Percentiles rank a stretch among this genome's conserved stretches.
Evolutionary conservation across 1,140 invertebrate species (phyloP).

Genomic region (Popillia japonica): DNA sequence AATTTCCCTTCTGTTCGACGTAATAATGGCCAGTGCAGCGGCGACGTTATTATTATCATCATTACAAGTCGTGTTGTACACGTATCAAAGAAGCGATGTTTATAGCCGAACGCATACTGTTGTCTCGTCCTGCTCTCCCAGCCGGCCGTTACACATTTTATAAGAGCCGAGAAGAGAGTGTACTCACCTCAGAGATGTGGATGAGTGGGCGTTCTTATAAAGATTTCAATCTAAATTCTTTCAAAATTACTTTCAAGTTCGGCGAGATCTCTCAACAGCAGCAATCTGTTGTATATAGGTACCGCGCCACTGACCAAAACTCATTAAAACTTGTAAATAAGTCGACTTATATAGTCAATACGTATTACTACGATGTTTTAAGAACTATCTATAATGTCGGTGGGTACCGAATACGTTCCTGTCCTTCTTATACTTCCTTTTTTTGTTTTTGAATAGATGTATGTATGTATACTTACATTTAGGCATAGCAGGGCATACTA

Average conservation of each 20-base stretch:
- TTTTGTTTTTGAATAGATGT: too few relatives aligned
- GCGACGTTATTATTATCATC: background rate
- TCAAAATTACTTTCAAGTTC: constrained; percentile 47
- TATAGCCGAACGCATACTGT: background rate
- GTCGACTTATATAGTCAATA: constrained; percentile 33
- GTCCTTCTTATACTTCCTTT: too few relatives aligned
- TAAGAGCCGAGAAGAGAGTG: background rate
- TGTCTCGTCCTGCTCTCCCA: background rate
- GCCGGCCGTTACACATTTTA: background rate
- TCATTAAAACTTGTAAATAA: constrained; percentile 44
- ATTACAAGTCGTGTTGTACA: background rate
- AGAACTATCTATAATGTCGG: constrained; percentile 7
- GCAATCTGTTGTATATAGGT: too few relatives aligned
- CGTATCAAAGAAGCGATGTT: constrained; percentile 4
- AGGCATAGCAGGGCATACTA: too few relatives aligned
- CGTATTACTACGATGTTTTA: constrained; percentile 14
- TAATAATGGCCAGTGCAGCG: background rate
- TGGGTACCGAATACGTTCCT: too few relatives aligned
- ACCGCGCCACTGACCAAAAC: constrained; percentile 20
- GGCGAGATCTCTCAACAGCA: constrained; percentile 15
- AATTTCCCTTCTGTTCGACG: constrained; percentile 9
- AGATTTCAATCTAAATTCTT: constrained; percentile 47
- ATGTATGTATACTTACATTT: too few relatives aligned
- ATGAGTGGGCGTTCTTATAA: constrained; percentile 46
- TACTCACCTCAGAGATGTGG: background rate